A percentile compares a stretch with the other conserved stretches of the same genome.
phyloP scores from a whole-genome alignment of 2,113 vertebrate species.

The Setophaga coronata region DNA sequence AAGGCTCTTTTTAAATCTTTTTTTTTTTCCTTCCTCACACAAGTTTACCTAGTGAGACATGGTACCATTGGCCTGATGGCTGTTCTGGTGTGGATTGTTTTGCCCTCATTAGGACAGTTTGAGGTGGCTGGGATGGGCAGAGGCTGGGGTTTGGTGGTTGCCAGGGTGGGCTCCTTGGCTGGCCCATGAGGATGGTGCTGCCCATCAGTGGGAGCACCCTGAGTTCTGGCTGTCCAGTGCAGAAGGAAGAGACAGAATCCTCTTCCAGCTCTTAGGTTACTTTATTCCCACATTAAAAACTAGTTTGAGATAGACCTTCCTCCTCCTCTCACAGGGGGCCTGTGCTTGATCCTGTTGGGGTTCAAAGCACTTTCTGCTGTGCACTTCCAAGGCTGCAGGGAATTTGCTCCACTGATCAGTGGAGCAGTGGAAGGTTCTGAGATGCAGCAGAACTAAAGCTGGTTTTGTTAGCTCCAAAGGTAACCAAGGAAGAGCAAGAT shows the following conservation, averaged over 20 bases:
- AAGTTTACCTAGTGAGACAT: background rate
- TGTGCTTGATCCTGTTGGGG: background rate
- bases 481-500: background rate
- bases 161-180: background rate
- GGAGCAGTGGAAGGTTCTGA: background rate
- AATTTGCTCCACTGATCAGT: background rate
- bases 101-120: background rate
- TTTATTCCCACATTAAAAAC: background rate
- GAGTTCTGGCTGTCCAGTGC: background rate
- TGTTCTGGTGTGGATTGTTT: background rate
- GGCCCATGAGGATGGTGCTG: background rate
- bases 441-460: background rate
- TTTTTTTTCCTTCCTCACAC: background rate
- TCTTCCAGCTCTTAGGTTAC: background rate
- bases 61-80: background rate
- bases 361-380: background rate
- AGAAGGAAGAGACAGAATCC: background rate
- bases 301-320: background rate
- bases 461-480: background rate
- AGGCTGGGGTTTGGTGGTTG: background rate
- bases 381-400: background rate
- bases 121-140: background rate
- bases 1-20: background rate
- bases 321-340: background rate
- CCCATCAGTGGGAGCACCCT: background rate